A percentile compares a stretch with the other conserved stretches of the same genome.
Conservation (phyloP, 2,797 vertebrate species). For the Pseudomugil gertrudae region DNA sequence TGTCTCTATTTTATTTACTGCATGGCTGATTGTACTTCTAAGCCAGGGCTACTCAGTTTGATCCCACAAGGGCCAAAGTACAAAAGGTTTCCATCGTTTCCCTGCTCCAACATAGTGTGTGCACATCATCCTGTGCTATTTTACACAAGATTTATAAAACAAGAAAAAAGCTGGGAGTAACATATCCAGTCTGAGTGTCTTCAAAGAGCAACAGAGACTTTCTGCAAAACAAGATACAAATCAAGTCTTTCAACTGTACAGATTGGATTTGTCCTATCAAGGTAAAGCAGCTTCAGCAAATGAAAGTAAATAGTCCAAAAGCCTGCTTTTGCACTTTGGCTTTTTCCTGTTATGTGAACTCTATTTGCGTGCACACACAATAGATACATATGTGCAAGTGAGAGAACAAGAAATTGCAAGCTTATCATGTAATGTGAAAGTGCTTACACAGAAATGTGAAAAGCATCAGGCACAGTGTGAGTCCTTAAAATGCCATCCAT, state of each 20-base stretch:
- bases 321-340: not conserved
- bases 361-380: not conserved
- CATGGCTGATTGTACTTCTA: slow-evolving; percentile 31
- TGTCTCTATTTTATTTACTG: slow-evolving; percentile 35
- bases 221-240: slow-evolving; percentile 28
- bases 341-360: not conserved
- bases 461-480: slow-evolving; percentile 17
- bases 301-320: slow-evolving; percentile 10
- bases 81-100: no score
- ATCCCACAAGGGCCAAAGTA: no score
- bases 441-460: slow-evolving; percentile 6
- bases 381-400: not conserved
- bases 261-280: slow-evolving; percentile 24
- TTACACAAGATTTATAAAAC: slow-evolving; percentile 39
- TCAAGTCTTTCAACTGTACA: slow-evolving; percentile 13
- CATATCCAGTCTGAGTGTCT: slow-evolving; percentile 15
- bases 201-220: slow-evolving; percentile 19
- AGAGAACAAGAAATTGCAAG: not conserved
- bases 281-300: slow-evolving; percentile 13
- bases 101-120: no score
- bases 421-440: not conserved
- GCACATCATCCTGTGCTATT: no score
- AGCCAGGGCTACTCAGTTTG: not conserved
- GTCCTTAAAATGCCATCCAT: slow-evolving; percentile 66
- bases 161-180: slow-evolving; percentile 19